Base-by-base conservation (phyloP, 1,140 invertebrate genomes). In the Nebria ingens region DNA sequence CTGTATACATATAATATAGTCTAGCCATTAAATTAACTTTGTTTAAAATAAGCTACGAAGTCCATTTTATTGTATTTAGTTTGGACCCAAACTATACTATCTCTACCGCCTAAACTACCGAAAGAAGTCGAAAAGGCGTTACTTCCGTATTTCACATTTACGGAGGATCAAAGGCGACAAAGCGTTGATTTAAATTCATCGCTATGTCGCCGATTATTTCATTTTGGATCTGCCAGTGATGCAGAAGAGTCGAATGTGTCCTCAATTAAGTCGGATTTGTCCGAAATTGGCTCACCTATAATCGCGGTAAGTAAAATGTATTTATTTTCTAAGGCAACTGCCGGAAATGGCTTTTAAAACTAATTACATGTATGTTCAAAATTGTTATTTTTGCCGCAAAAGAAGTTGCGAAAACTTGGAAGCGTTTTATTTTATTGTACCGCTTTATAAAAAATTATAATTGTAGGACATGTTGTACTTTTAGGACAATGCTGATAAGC, bases 91-190 rank as follows among this genome's bases (percentile, higher is more conserved):
- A 83, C 80, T 56, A 61, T 75, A 57, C 68, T 83, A 25, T 74
- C 76, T 45, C 61, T 83, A 54, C 79, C 80, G 52, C 65, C 74
- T 49, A 64, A 74, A 55, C 67, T 85, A 15, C 80, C 82, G 2
- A 62, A 70, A 55, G 71, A 82, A 64, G 62, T 84, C 12, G 80
- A 81, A 69, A 73, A 78, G 58, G 65, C 73, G 23, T 67, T 84
- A 21, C 74, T 78, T 64, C 77, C 79, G 53, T 85, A 78, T 64
- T 79, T 76, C 61, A 78, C 73, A 34, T 82, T 75, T 60, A 78
- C 70, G 57, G 61, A 63, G 23, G 60, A 61, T 55, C 61, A 61
- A 59, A 62, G 64, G 58, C 20, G 61, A 11, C 40, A 45, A 45
- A 45, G 40, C 17, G 40, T 45, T 45, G 40, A 45, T 45, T 4